Evolutionary conservation across 30 jellyfish, hydroid and myxozoan genomes (phyloP).

Genomic region (Cassiopea xamachana): DNA sequence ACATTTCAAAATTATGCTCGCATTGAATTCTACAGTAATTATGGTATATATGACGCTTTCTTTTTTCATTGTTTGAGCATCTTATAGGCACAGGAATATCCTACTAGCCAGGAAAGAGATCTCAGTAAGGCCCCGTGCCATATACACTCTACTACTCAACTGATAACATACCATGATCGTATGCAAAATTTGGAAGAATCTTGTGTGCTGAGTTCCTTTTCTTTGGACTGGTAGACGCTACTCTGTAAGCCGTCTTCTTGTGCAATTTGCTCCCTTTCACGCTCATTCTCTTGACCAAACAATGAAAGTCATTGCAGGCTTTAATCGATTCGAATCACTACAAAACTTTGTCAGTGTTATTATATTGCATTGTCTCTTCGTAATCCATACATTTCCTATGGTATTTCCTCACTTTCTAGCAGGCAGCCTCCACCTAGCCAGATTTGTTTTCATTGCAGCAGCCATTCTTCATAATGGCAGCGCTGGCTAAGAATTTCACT

Average conservation of each 20-base stretch:
- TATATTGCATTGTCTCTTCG: not conserved
- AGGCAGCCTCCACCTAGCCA: not conserved
- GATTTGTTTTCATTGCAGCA: not conserved
- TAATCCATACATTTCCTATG: not conserved
- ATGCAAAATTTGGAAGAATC: not conserved
- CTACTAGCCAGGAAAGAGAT: no score
- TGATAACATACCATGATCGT: conserved; percentile 19
- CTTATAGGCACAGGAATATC: no score
- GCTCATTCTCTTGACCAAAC: not conserved
- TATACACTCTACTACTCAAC: no score
- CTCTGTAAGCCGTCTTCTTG: not conserved
- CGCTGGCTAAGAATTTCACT: not conserved
- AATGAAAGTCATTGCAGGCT: not conserved
- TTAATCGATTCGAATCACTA: not conserved
- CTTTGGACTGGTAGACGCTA: not conserved
- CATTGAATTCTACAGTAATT: no score
- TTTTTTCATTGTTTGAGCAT: no score
- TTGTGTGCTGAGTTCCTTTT: conserved; percentile 1
- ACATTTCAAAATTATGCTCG: no score
- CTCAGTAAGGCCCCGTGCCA: no score
- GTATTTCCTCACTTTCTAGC: not conserved
- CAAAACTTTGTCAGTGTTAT: not conserved
- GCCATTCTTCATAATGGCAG: not conserved
- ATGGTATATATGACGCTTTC: no score
- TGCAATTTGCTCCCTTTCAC: not conserved